Conservation (phyloP, 2,797 vertebrate species). For the Catharus ustulatus region DNA sequence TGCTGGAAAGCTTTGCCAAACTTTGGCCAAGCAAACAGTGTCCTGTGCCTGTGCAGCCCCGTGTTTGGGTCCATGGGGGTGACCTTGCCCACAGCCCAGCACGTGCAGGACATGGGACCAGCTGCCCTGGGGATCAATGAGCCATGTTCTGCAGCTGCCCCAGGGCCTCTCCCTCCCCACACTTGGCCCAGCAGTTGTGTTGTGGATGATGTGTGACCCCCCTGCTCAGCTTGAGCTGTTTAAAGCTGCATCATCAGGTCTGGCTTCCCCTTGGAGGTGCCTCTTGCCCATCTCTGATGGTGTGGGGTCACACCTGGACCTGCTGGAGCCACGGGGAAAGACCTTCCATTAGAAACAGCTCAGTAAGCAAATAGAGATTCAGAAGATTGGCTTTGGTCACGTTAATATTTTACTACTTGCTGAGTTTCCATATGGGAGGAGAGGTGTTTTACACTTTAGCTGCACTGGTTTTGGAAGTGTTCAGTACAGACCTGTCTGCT, state of each 20-base stretch:
- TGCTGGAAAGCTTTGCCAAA: background rate
- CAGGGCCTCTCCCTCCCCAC: slow-evolving; percentile 46
- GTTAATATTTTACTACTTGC: slow-evolving; percentile 81
- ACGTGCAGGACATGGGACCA: slow-evolving; percentile 27
- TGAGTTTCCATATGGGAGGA: background rate
- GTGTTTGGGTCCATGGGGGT: background rate
- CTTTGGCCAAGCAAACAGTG: background rate
- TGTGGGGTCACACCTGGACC: background rate
- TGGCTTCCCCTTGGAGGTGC: slow-evolving; percentile 20
- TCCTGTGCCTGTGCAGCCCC: background rate
- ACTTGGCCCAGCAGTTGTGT: slow-evolving; percentile 68
- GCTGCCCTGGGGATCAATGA: slow-evolving; percentile 70
- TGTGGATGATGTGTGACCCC: background rate
- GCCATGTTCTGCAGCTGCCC: slow-evolving; percentile 72
- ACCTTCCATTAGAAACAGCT: slow-evolving; percentile 49
- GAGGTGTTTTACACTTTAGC: slow-evolving; percentile 24
- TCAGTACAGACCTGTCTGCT: background rate
- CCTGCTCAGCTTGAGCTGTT: background rate
- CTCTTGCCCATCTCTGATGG: background rate
- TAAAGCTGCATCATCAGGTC: background rate
- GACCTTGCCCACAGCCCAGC: background rate
- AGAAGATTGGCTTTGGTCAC: slow-evolving; percentile 15
- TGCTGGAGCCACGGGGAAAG: background rate
- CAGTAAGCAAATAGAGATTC: slow-evolving; percentile 45
- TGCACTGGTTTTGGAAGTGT: background rate